These are phyloP conservation scores for Diglossa cyanea DNA, from an alignment of 2,797 vertebrate genomes.

Conservation along the genomic window DNA sequence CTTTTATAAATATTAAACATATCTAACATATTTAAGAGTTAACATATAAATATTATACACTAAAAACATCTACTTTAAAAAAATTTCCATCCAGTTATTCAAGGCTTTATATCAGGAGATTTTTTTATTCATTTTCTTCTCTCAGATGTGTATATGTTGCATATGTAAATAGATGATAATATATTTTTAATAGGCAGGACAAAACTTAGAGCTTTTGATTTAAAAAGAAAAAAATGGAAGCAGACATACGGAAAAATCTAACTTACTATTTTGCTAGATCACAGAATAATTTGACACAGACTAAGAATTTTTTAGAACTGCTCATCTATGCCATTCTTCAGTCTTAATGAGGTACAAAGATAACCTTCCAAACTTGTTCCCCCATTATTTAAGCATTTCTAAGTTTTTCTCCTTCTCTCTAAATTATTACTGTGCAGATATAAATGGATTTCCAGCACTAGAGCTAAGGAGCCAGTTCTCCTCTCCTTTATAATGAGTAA, in stretches of 20 bases:
- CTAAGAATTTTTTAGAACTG: not conserved
- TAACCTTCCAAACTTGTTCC: not conserved
- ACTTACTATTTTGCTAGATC: not conserved
- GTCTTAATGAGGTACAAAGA: not conserved
- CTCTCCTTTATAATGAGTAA: not conserved
- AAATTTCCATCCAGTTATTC: not conserved
- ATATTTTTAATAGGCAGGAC: not conserved
- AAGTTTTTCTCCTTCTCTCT: not conserved
- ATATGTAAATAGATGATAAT: not conserved
- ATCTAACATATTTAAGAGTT: not conserved
- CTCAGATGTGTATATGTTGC: not conserved
- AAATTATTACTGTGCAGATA: not conserved
- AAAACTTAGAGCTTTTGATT: not conserved
- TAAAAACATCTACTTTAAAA: not conserved
- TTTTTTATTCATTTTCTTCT: conserved; percentile 45
- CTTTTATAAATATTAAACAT: not conserved
- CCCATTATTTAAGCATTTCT: not conserved
- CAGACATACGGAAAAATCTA: not conserved
- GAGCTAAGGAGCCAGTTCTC: not conserved
- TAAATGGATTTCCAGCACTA: not conserved
- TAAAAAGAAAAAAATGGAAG: not conserved
- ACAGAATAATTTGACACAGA: not conserved
- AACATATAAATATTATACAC: not conserved
- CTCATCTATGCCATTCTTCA: not conserved
- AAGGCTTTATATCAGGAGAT: not conserved